Conservation (phyloP, 2,113 vertebrate species). For the Piaya cayana region DNA sequence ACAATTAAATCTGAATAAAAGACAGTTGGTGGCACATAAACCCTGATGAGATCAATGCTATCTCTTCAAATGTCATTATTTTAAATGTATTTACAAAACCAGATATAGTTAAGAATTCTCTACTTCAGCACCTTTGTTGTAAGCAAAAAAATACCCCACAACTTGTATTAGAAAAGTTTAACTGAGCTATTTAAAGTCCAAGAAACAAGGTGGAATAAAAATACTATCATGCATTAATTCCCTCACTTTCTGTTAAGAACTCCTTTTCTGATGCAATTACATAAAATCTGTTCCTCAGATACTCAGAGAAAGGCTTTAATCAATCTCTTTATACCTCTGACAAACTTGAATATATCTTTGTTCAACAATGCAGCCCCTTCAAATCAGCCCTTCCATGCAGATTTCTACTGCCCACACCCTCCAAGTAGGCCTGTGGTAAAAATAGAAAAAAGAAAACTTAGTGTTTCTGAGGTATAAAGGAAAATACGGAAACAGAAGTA, state of each 20-base stretch:
- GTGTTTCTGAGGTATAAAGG: neutral
- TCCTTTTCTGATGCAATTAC: neutral
- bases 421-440: neutral
- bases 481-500: neutral
- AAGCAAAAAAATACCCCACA: neutral
- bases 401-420: constrained; percentile 15
- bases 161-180: neutral
- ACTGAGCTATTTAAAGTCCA: neutral
- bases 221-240: neutral
- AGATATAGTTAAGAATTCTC: neutral
- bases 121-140: neutral
- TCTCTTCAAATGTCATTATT: neutral
- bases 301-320: neutral
- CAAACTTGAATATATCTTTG: neutral
- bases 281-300: constrained; percentile 18
- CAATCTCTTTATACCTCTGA: neutral
- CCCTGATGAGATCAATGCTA: neutral
- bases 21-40: neutral
- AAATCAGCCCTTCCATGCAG: constrained; percentile 19
- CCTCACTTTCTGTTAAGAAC: neutral
- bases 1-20: neutral
- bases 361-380: constrained; percentile 9
- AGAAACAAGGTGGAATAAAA: neutral
- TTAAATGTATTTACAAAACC: neutral
- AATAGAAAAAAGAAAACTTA: neutral